These are phyloP conservation scores for Spilogale gracilis DNA, from an alignment of 2,113 vertebrate species.

Conservation along the genomic window DNA sequence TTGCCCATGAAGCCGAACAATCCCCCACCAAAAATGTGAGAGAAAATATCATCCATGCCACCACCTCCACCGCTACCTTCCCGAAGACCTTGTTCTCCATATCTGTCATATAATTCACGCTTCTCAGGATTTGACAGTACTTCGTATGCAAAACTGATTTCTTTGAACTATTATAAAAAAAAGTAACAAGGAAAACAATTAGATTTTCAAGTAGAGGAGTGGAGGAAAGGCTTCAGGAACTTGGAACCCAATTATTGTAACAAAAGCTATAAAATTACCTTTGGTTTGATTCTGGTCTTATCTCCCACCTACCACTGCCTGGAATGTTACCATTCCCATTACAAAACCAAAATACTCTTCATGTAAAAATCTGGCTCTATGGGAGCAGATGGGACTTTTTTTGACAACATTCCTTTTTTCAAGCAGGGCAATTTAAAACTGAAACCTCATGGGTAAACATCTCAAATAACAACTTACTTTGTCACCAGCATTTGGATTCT, in stretches of 20 bases:
- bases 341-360: neutral
- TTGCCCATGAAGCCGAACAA: slow-evolving; percentile 99
- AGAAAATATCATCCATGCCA: slow-evolving; percentile 99
- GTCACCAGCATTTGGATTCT: slow-evolving; percentile 99
- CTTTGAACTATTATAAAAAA: slow-evolving; percentile 95
- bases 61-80: slow-evolving; percentile 96
- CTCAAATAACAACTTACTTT: slow-evolving; percentile 91
- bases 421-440: neutral
- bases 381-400: neutral
- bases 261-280: neutral
- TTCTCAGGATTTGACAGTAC: slow-evolving; percentile 98
- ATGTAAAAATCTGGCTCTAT: neutral
- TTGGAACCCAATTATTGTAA: neutral
- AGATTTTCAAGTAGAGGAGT: neutral
- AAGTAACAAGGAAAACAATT: slow-evolving; percentile 59
- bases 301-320: neutral
- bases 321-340: neutral
- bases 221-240: neutral
- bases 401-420: neutral
- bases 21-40: slow-evolving; percentile 98
- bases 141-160: slow-evolving; percentile 99
- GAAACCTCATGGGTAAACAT: neutral
- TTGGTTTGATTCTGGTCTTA: neutral
- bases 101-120: slow-evolving; percentile 97
- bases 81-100: slow-evolving; percentile 97